These are phyloP conservation scores for Apostichopus japonicus DNA, from an alignment of 35 echinoderm and acorn worm genomes.

Conservation along the genomic window DNA sequence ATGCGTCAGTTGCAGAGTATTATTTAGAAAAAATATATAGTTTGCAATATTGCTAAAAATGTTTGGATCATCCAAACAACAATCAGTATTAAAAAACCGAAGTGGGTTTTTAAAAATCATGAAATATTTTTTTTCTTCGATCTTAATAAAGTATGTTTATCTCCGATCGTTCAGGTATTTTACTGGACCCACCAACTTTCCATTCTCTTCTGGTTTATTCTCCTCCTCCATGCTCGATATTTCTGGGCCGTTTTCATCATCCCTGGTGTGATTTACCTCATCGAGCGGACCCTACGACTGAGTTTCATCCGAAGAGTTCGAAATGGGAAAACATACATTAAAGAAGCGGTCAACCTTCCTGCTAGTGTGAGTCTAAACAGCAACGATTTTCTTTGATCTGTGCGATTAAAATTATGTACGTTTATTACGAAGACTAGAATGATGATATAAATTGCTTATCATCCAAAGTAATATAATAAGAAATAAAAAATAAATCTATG, in stretches of 20 bases:
- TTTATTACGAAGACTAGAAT: too few relatives aligned
- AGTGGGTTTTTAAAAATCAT: too few relatives aligned
- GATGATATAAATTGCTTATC: too few relatives aligned
- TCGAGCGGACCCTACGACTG: slow-evolving; percentile 51
- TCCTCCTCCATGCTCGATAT: slow-evolving; percentile 72
- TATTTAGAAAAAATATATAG: too few relatives aligned
- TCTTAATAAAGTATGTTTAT: neutral
- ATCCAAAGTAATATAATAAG: too few relatives aligned
- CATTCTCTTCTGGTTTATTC: slow-evolving; percentile 78
- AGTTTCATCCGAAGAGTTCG: slow-evolving; percentile 70
- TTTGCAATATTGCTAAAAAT: too few relatives aligned
- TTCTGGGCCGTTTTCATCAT: neutral
- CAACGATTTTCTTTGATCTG: too few relatives aligned
- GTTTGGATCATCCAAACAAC: too few relatives aligned
- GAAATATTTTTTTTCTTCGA: neutral
- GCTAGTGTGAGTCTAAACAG: slow-evolving; percentile 70
- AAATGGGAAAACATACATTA: slow-evolving; percentile 79
- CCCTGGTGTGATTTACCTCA: neutral
- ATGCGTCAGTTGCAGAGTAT: too few relatives aligned
- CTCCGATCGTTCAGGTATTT: slow-evolving; percentile 74
- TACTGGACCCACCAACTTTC: slow-evolving; percentile 96
- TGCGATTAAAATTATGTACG: too few relatives aligned
- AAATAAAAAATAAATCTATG: too few relatives aligned
- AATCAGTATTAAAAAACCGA: too few relatives aligned
- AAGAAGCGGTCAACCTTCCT: slow-evolving; percentile 68